These are phyloP conservation scores for Echinops telfairi DNA, from an alignment of 2,113 vertebrate genomes.

Conservation along the genomic window DNA sequence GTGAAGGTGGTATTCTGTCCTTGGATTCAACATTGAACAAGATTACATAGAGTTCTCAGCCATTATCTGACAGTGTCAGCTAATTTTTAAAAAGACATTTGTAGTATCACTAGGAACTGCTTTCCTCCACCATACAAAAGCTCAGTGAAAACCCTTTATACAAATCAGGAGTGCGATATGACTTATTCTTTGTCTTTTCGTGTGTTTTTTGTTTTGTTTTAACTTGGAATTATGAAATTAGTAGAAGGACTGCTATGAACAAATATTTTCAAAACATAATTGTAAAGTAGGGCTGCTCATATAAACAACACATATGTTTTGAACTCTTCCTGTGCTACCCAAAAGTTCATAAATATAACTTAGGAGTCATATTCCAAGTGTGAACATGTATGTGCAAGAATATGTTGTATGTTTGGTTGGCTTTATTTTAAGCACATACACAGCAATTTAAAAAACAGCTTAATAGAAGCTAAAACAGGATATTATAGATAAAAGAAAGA, in stretches of 20 bases:
- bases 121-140: constrained; percentile 2
- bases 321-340: no score
- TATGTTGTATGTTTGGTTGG: no score
- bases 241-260: neutral
- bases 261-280: neutral
- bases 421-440: no score
- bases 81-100: constrained; percentile 68
- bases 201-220: constrained; percentile 49
- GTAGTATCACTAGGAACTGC: constrained; percentile 39
- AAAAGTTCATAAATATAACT: no score
- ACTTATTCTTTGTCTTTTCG: constrained; percentile 37
- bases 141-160: neutral
- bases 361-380: no score
- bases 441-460: no score
- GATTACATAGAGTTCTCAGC: constrained; percentile 64
- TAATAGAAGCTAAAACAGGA: no score
- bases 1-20: neutral
- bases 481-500: no score
- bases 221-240: neutral
- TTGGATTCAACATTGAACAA: constrained; percentile 71
- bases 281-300: neutral
- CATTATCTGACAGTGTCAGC: constrained; percentile 55
- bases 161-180: neutral
- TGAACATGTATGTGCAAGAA: no score
- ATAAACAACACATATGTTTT: no score